Conservation (phyloP, 37 sponge, comb jelly and placozoan genomes). For the Diacarnus erythraeanus region DNA sequence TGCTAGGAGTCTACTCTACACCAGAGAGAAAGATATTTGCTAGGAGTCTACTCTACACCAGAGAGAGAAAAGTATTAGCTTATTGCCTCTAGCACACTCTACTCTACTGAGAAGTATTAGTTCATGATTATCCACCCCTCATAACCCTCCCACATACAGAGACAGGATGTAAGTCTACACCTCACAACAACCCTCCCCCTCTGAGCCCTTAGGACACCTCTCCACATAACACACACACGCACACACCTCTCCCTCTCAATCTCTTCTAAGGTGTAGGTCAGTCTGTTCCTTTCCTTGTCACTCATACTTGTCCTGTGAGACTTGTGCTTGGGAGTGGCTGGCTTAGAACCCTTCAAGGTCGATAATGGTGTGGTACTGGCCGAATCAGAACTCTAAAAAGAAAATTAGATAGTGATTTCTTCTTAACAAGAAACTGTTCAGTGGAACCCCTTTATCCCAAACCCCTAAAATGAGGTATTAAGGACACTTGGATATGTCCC, state of each 20-base stretch:
- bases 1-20: neutral
- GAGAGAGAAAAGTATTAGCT: too few relatives aligned
- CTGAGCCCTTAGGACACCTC: neutral
- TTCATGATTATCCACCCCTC: neutral
- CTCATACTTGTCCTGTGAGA: neutral
- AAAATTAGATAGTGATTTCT: too few relatives aligned
- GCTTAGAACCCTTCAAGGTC: neutral
- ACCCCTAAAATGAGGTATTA: too few relatives aligned
- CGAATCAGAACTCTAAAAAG: neutral
- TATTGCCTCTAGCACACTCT: too few relatives aligned
- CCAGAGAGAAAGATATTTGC: too few relatives aligned
- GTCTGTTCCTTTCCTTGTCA: slow-evolving; percentile 23
- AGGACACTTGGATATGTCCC: too few relatives aligned
- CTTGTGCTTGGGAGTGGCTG: neutral
- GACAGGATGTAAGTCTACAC: neutral
- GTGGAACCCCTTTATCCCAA: too few relatives aligned
- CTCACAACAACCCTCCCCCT: neutral
- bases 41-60: neutral
- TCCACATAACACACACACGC: neutral
- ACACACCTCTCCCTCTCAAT: slow-evolving; percentile 64
- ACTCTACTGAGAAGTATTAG: neutral
- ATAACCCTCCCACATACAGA: neutral
- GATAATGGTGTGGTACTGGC: neutral
- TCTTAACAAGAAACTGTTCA: too few relatives aligned
- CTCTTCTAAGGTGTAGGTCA: slow-evolving; percentile 35